A percentile compares a stretch with the other conserved stretches of the same genome.
These are phyloP conservation scores for Leptinotarsa tumamoca DNA, from an alignment of 2,888 invertebrate species.

Conservation along the genomic window DNA sequence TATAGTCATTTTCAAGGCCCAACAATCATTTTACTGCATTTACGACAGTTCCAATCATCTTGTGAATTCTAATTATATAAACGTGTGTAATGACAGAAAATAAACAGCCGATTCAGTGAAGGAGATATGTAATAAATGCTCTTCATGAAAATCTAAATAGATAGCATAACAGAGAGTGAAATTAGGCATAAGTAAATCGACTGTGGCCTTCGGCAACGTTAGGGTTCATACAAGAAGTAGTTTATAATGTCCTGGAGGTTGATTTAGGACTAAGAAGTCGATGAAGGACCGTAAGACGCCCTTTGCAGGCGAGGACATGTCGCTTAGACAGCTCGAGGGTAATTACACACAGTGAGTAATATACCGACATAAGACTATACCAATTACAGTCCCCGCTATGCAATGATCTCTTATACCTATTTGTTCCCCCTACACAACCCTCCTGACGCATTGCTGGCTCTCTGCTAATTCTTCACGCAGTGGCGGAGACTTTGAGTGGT, in stretches of 20 bases:
- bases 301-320: conserved; percentile 66
- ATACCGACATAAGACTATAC: conserved; percentile 61
- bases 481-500: conserved; percentile 3
- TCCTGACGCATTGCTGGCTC: conserved; percentile 49
- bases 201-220: conserved; percentile 52
- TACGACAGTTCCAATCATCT: not conserved
- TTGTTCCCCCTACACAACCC: conserved; percentile 43
- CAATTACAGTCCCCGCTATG: conserved; percentile 62
- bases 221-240: conserved; percentile 59
- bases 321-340: conserved; percentile 64
- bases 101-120: conserved; percentile 4
- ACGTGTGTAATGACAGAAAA: conserved; percentile 12
- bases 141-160: conserved; percentile 42
- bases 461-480: conserved; percentile 39
- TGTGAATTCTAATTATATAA: conserved; percentile 5
- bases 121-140: conserved; percentile 32
- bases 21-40: not conserved
- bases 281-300: conserved; percentile 57
- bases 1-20: not conserved
- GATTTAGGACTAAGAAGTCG: conserved; percentile 57
- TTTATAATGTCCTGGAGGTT: conserved; percentile 61
- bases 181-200: conserved; percentile 53
- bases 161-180: conserved; percentile 46
- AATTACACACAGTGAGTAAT: conserved; percentile 67
- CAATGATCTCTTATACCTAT: conserved; percentile 50